Conservation (phyloP, 2,888 invertebrate genomes). For the Oligia latruncula region DNA sequence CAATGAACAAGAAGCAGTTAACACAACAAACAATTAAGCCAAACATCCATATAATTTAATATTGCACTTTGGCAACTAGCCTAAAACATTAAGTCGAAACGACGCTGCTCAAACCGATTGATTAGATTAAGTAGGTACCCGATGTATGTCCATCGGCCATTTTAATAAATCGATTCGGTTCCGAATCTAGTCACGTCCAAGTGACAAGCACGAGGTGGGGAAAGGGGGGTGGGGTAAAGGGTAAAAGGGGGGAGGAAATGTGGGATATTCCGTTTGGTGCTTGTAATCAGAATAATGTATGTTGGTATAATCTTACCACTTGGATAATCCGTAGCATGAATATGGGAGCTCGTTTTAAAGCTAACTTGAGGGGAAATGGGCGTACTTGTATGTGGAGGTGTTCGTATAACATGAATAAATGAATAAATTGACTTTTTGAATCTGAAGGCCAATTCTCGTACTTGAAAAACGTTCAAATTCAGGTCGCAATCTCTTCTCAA, state of each 20-base stretch:
- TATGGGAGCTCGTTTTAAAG: conserved; percentile 42
- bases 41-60: conserved; percentile 45
- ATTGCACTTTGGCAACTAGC: conserved; percentile 51
- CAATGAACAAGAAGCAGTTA: conserved; percentile 8
- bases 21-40: conserved; percentile 40
- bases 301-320: conserved; percentile 54
- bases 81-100: conserved; percentile 40
- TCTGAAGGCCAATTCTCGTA: neutral
- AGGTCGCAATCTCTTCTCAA: neutral
- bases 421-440: conserved; percentile 6
- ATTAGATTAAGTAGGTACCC: conserved; percentile 69
- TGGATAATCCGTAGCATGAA: conserved; percentile 49
- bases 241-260: conserved; percentile 51
- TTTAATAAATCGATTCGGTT: conserved; percentile 77
- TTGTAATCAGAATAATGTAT: conserved; percentile 74
- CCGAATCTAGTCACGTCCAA: conserved; percentile 77
- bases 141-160: conserved; percentile 71
- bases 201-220: conserved; percentile 61
- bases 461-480: neutral
- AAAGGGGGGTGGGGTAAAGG: conserved; percentile 43
- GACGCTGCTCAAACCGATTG: conserved; percentile 59
- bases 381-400: neutral
- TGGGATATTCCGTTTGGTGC: conserved; percentile 67
- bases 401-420: neutral
- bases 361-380: neutral